A percentile compares a stretch with the other conserved stretches of the same genome.
These are phyloP conservation scores for Styela clava DNA, from an alignment of 23 tunicate genomes.

Conservation along the genomic window DNA sequence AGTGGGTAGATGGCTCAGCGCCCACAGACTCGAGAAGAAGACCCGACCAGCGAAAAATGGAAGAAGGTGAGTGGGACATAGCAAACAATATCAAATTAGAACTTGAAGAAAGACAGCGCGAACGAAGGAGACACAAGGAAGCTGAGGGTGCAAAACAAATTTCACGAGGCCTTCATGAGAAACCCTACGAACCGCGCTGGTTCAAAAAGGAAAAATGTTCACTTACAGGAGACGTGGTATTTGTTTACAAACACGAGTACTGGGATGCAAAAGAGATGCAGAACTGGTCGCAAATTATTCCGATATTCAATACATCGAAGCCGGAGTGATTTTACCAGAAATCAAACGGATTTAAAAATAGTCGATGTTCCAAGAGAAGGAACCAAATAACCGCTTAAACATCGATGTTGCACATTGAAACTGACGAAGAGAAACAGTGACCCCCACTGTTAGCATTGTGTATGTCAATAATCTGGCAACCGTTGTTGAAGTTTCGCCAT, in stretches of 20 bases:
- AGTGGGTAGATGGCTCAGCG: constrained; percentile 59
- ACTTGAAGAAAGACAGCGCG: constrained; percentile 89
- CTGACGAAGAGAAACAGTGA: too few relatives aligned
- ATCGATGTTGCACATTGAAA: too few relatives aligned
- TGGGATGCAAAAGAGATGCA: constrained; percentile 81
- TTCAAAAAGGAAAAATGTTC: constrained; percentile 55
- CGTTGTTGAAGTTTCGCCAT: too few relatives aligned
- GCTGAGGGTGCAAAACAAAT: constrained; percentile 41
- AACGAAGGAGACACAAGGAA: constrained; percentile 55
- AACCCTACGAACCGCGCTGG: constrained; percentile 83
- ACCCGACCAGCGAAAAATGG: constrained; percentile 92
- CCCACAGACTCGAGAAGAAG: constrained; percentile 92
- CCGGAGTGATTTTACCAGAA: too few relatives aligned
- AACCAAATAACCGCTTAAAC: too few relatives aligned
- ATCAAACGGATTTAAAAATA: too few relatives aligned
- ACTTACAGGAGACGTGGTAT: constrained; percentile 41
- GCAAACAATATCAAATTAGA: constrained; percentile 80
- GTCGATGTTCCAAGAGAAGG: too few relatives aligned
- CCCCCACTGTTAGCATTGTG: too few relatives aligned
- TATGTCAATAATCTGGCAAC: too few relatives aligned
- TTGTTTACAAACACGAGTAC: constrained; percentile 46
- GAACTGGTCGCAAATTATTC: constrained; percentile 73
- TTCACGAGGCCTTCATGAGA: neutral
- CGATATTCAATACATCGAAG: constrained; percentile 42
- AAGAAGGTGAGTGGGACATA: constrained; percentile 80